These are phyloP conservation scores for Euura saliciscinereae DNA, from an alignment of 1,140 invertebrate species.

Conservation along the genomic window DNA sequence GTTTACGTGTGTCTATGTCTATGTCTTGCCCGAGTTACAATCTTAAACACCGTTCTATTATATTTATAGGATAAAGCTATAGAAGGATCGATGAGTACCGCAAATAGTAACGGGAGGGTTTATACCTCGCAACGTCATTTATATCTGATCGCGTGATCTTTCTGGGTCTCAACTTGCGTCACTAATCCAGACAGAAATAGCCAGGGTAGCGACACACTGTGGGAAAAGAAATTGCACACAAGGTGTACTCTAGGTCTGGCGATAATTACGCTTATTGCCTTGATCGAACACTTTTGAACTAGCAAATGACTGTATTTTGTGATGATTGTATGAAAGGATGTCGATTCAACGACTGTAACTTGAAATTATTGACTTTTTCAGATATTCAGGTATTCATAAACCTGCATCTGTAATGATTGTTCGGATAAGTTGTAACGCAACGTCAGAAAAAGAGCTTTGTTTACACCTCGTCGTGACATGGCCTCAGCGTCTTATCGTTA, in stretches of 20 bases:
- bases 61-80: background rate
- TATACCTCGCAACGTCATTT: background rate
- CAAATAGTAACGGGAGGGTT: background rate
- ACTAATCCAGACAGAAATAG: background rate
- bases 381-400: too few species aligned
- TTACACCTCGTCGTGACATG: too few species aligned
- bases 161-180: background rate
- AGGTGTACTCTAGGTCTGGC: background rate
- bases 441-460: too few species aligned
- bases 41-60: background rate
- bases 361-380: too few species aligned
- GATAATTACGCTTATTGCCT: background rate
- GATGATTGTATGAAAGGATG: too few species aligned
- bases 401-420: too few species aligned
- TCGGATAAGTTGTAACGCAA: too few species aligned
- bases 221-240: background rate
- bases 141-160: background rate
- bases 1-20: background rate
- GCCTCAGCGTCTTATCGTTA: background rate
- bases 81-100: background rate
- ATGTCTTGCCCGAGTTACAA: too few species aligned
- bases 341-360: too few species aligned
- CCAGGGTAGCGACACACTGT: background rate
- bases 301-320: too few species aligned
- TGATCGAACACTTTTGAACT: too few species aligned